Percentiles rank a stretch among this genome's conserved stretches.
Conservation (phyloP, 2,113 vertebrate species). For the Aptenodytes forsteri region DNA sequence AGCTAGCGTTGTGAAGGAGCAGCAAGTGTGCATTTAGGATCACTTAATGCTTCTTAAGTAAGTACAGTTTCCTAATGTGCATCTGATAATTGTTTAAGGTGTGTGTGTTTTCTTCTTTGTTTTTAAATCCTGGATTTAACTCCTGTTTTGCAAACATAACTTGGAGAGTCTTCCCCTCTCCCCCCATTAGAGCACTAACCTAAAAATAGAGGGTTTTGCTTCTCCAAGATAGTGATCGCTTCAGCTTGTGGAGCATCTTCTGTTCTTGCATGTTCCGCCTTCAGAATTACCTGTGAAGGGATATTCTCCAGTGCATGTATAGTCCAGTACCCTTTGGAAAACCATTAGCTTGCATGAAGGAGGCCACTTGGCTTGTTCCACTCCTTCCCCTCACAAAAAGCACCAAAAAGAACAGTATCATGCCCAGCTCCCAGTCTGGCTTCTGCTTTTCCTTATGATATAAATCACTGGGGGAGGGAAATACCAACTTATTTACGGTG, state of each 20-base stretch:
- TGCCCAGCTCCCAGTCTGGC: neutral
- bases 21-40: neutral
- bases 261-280: neutral
- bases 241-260: neutral
- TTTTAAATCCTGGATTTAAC: neutral
- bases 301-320: neutral
- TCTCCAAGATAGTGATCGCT: neutral
- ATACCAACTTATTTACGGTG: neutral
- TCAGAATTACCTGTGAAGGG: neutral
- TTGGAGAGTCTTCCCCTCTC: too few species aligned
- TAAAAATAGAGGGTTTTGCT: neutral
- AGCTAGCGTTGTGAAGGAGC: neutral
- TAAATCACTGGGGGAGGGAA: neutral
- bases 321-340: neutral
- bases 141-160: neutral
- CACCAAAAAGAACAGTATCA: neutral
- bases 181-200: neutral
- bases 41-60: neutral
- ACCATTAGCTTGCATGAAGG: neutral
- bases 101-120: neutral
- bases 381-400: neutral
- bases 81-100: neutral
- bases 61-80: neutral
- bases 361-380: neutral
- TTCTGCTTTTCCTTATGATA: neutral